Evolutionary conservation across 2,888 invertebrate species (phyloP).

Genomic region (Mayetiola destructor): DNA sequence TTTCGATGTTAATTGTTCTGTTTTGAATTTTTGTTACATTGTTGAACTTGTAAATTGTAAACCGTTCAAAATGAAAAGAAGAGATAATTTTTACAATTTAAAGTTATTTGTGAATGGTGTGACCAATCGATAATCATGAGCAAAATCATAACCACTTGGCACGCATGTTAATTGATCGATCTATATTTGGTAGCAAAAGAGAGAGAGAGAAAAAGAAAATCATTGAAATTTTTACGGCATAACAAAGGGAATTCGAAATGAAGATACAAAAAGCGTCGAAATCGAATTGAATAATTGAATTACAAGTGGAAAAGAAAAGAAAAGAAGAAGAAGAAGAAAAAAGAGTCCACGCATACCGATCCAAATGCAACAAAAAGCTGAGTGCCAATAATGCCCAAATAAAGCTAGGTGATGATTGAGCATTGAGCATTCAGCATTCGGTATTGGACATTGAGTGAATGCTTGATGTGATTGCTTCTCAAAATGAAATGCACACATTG

Average conservation of each 20-base stretch:
- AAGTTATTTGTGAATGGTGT: no score
- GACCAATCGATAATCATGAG: no score
- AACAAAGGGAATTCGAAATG: neutral
- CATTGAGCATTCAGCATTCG: neutral
- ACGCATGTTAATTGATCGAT: slow-evolving; percentile 5
- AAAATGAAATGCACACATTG: no score
- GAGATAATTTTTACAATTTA: no score
- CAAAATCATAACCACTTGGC: no score
- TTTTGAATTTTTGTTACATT: no score
- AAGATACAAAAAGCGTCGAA: slow-evolving; percentile 3
- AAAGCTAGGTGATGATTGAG: slow-evolving; percentile 10
- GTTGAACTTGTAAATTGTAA: no score
- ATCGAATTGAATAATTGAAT: slow-evolving; percentile 6
- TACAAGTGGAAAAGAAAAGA: neutral
- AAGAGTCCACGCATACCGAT: neutral
- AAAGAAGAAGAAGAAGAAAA: neutral
- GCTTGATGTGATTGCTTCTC: no score
- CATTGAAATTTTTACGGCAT: neutral
- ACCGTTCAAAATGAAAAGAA: no score
- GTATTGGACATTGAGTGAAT: neutral
- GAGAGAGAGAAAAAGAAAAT: no score
- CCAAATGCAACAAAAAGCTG: neutral
- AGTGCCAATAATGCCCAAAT: slow-evolving; percentile 5
- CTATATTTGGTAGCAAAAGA: slow-evolving; percentile 12
- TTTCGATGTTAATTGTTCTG: no score